A percentile compares a stretch with the other conserved stretches of the same genome.
Evolutionary conservation across 2,797 vertebrate species (phyloP).

Genomic region (Cyclura pinguis): DNA sequence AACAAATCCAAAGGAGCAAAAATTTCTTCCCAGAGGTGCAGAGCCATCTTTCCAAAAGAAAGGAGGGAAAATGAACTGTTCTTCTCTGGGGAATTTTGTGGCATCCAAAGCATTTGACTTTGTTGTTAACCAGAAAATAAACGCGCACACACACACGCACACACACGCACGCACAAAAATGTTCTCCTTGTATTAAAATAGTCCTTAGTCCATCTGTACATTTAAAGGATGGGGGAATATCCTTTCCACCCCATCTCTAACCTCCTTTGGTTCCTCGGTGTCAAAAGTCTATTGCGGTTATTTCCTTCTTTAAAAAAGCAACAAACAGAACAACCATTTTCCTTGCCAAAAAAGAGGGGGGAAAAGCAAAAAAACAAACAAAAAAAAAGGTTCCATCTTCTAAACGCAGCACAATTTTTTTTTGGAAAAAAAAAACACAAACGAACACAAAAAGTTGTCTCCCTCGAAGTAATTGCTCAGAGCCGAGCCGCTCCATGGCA

Average conservation of each 20-base stretch:
- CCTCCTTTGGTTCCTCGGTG: slow-evolving; percentile 62
- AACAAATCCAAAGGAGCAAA: slow-evolving; percentile 40
- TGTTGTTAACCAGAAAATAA: slow-evolving; percentile 57
- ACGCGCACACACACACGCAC: slow-evolving; percentile 46
- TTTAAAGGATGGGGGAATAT: slow-evolving; percentile 18
- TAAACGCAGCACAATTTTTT: slow-evolving; percentile 42
- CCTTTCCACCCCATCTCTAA: slow-evolving; percentile 23
- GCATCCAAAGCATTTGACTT: slow-evolving; percentile 59
- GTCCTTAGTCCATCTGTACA: slow-evolving; percentile 72
- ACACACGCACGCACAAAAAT: slow-evolving; percentile 49
- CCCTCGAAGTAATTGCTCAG: slow-evolving; percentile 42
- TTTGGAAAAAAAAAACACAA: neutral
- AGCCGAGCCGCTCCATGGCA: slow-evolving; percentile 21
- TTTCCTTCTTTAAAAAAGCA: slow-evolving; percentile 36
- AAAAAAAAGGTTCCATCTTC: slow-evolving; percentile 48
- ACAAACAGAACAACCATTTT: slow-evolving; percentile 43
- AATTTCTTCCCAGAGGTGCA: slow-evolving; percentile 27
- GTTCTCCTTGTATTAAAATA: slow-evolving; percentile 83
- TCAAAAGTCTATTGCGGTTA: slow-evolving; percentile 60
- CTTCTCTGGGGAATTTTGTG: slow-evolving; percentile 55
- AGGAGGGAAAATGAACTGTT: slow-evolving; percentile 24
- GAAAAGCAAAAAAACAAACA: slow-evolving; percentile 1
- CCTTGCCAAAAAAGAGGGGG: slow-evolving; percentile 66
- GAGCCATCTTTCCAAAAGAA: slow-evolving; percentile 25
- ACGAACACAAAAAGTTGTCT: slow-evolving; percentile 13